These are phyloP conservation scores for Tiliacea aurago DNA, from an alignment of 2,888 invertebrate species.

Conservation along the genomic window DNA sequence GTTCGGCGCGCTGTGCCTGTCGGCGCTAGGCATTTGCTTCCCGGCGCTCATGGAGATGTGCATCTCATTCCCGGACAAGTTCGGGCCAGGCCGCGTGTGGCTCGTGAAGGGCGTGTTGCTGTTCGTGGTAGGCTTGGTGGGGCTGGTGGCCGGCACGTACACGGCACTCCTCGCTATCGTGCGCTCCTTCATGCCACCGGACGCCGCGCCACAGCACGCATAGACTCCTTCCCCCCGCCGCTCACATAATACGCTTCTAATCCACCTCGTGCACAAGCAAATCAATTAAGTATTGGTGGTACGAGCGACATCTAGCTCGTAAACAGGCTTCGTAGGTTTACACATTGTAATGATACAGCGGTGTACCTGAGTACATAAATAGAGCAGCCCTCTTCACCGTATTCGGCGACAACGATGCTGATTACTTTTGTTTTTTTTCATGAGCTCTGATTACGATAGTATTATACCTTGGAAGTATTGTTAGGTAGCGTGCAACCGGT, in stretches of 20 bases:
- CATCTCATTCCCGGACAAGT: conserved; percentile 90
- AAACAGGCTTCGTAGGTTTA: not conserved
- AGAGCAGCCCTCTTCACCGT: not conserved
- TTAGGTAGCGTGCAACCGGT: not conserved
- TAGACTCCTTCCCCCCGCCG: not conserved
- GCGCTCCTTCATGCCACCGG: conserved; percentile 72
- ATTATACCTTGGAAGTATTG: conserved; percentile 14
- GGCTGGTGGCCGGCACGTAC: conserved; percentile 92
- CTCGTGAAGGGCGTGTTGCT: conserved; percentile 89
- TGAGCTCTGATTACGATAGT: not conserved
- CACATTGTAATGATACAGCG: conserved; percentile 5
- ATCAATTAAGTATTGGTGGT: conserved; percentile 10
- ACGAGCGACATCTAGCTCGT: not conserved
- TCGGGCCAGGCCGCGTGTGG: conserved; percentile 79
- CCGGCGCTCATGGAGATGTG: conserved; percentile 93
- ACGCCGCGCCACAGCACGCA: conserved; percentile 10
- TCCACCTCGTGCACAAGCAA: not conserved
- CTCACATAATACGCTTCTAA: conserved; percentile 13
- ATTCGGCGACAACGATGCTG: too few species aligned
- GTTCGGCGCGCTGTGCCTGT: conserved; percentile 96
- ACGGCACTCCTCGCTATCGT: conserved; percentile 92
- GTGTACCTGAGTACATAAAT: not conserved
- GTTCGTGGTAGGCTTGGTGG: conserved; percentile 91
- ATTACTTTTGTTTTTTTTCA: not conserved
- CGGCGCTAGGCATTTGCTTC: conserved; percentile 96